These are phyloP conservation scores for Spodoptera littoralis DNA, from an alignment of 2,888 invertebrate genomes.

Conservation along the genomic window DNA sequence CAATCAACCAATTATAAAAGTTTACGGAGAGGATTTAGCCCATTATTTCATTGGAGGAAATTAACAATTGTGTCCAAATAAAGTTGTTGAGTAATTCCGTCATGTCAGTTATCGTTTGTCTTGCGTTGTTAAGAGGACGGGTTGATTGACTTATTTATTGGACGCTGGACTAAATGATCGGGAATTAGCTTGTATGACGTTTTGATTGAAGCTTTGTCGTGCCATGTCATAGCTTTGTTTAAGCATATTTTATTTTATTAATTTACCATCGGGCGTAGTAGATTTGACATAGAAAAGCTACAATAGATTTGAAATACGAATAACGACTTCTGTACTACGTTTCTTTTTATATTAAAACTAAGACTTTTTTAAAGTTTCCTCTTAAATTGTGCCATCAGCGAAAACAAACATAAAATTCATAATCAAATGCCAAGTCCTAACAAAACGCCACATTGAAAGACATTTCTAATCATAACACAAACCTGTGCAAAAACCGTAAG, in stretches of 20 bases:
- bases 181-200: conserved; percentile 57
- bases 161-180: conserved; percentile 59
- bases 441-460: background rate
- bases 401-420: background rate
- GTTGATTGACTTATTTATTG: conserved; percentile 78
- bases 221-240: conserved; percentile 25
- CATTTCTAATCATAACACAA: background rate
- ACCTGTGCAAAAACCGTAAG: conserved; percentile 24
- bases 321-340: too few species aligned
- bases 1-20: conserved; percentile 85
- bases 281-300: too few species aligned
- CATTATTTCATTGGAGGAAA: conserved; percentile 87
- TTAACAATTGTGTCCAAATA: conserved; percentile 88
- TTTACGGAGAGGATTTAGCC: conserved; percentile 84
- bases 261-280: background rate
- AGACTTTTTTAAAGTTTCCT: too few species aligned
- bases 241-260: background rate
- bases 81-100: conserved; percentile 83
- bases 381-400: background rate
- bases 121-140: conserved; percentile 64
- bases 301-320: too few species aligned
- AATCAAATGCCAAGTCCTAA: background rate
- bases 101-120: conserved; percentile 86
- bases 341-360: too few species aligned
- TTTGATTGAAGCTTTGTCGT: conserved; percentile 49